These are phyloP conservation scores for Batillaria attramentaria DNA, from an alignment of 1,140 invertebrate species.

Conservation along the genomic window DNA sequence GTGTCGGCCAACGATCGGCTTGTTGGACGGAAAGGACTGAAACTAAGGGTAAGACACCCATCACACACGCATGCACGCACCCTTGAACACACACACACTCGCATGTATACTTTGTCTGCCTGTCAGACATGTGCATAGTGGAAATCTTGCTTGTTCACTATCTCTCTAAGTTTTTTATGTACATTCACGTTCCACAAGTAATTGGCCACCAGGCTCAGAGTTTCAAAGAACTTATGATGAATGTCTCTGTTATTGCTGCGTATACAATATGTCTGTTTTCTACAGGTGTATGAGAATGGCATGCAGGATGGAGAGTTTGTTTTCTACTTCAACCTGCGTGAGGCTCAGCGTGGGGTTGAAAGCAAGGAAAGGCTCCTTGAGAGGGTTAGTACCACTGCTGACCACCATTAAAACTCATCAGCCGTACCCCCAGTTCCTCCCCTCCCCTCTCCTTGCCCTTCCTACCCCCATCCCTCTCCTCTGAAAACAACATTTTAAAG, in stretches of 20 bases:
- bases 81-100: too few relatives aligned
- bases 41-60: slow-evolving; percentile 53
- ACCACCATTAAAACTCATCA: background rate
- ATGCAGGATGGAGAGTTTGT: slow-evolving; percentile 44
- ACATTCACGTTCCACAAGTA: background rate
- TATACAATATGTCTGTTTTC: background rate
- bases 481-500: background rate
- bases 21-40: slow-evolving; percentile 60
- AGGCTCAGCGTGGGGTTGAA: slow-evolving; percentile 54
- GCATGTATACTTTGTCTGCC: too few relatives aligned
- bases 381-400: slow-evolving; percentile 40
- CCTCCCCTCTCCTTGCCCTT: background rate
- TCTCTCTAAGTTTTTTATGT: background rate
- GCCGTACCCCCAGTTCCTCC: background rate
- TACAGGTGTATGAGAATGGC: slow-evolving; percentile 67
- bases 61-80: too few relatives aligned
- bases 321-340: slow-evolving; percentile 65
- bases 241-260: background rate
- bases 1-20: slow-evolving; percentile 52
- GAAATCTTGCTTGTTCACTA: background rate
- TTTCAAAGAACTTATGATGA: background rate
- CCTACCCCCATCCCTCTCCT: background rate
- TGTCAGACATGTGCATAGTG: background rate
- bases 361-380: slow-evolving; percentile 44
- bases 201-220: background rate